Base-by-base conservation (phyloP, 92 coral and sea anemone genomes). In the Meandrina meandrites region DNA sequence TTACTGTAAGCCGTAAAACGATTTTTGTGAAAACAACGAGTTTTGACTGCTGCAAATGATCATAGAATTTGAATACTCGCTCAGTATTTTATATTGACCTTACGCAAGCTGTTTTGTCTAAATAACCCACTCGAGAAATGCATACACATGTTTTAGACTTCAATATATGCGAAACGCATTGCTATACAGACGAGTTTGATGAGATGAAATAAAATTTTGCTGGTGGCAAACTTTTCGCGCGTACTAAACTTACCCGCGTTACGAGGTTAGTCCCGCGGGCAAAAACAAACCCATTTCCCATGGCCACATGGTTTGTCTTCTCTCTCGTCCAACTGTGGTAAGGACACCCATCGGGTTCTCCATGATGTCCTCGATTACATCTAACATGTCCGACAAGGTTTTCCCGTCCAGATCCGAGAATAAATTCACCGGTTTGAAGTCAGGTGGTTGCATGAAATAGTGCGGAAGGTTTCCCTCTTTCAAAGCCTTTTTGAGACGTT, bases 391-490 rank as follows among this genome's bases (percentile, higher is more conserved):
- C 34, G 98, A 94, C 87, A 97, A 82, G 4, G 97, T 90, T 81
- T 95, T 96, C 18, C 98, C 96, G 86, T 95, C 99, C 60, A 97
- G 87, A 74, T 86, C 90, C 15, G 94, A 96, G 72, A 97, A 96
- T 70, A 97, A 87, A 82, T 97, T 97, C 72, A 95, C 97, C 19
- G 94, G 89, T 69, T 95, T 92, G 58, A 96, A 95, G 77, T 97
- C 99, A 8, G 99, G 99, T 27, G 99, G 98, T 64, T 93, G 99
- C 99, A 97, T 97, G 88, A 95, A 97, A 36, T 97, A 97, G 86
- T 97, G 98, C 14, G 91, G 88, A 31, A 97, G 70, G 87, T 88
- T 92, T 18, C 98, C 96, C 30, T 92, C 94, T 60, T 95, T 91
- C 17, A 97, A 88, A 68, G 93, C 93, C 30, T 79, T 79, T 47